Conservation (phyloP, 2,888 invertebrate species). For the Scaeva pyrastri region DNA sequence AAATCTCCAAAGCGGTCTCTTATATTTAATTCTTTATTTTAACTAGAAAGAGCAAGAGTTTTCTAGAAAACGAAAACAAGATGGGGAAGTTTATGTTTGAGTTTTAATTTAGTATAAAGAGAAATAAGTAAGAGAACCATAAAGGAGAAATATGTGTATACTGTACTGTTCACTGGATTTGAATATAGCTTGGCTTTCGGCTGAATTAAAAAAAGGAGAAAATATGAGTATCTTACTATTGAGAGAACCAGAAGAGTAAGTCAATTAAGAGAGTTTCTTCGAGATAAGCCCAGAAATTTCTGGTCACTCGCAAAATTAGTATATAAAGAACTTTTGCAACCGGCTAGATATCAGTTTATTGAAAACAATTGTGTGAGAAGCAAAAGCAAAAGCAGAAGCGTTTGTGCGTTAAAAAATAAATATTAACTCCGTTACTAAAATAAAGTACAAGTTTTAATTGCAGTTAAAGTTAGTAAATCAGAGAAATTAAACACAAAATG, state of each 20-base stretch:
- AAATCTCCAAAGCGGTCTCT: neutral
- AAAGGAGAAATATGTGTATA: neutral
- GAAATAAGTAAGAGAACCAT: neutral
- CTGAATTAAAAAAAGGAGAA: constrained; percentile 4
- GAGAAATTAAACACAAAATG: constrained; percentile 77
- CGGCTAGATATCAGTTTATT: neutral
- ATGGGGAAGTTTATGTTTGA: neutral
- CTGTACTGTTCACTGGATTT: no score
- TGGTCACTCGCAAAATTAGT: neutral
- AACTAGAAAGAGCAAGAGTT: constrained; percentile 20
- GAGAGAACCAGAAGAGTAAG: neutral
- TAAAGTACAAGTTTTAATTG: neutral
- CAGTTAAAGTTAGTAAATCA: neutral
- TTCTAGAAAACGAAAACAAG: constrained; percentile 21
- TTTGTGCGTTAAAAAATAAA: neutral
- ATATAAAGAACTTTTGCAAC: neutral
- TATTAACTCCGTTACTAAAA: neutral
- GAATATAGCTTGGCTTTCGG: neutral
- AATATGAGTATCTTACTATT: neutral
- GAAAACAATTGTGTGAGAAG: neutral
- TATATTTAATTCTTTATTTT: neutral
- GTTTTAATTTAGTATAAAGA: neutral
- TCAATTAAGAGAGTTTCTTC: neutral
- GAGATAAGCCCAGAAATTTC: constrained; percentile 1
- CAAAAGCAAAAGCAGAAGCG: accelerated